Conservation (phyloP, 2,888 invertebrate species). For the Allophyes oxyacanthae region DNA sequence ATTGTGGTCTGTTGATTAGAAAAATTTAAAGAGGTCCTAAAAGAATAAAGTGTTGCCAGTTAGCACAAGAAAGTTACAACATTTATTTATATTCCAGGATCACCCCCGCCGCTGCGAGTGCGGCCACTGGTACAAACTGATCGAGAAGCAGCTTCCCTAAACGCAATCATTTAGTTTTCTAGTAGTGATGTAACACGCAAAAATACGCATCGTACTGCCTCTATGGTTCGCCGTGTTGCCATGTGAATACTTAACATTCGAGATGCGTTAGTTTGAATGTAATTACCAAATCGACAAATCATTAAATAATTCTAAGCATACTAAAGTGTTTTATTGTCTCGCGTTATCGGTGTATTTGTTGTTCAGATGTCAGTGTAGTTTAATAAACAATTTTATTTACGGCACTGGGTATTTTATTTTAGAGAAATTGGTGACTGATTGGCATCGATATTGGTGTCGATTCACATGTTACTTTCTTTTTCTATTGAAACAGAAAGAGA, state of each 20-base stretch:
- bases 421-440: background rate
- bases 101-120: slow-evolving; percentile 97
- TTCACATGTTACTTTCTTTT: too few species aligned
- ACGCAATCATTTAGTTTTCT: slow-evolving; percentile 72
- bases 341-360: slow-evolving; percentile 56
- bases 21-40: too few species aligned
- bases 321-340: slow-evolving; percentile 72
- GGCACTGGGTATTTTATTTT: slow-evolving; percentile 37
- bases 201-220: slow-evolving; percentile 69
- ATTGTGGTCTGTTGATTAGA: too few species aligned
- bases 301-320: slow-evolving; percentile 83
- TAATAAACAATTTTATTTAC: slow-evolving; percentile 61
- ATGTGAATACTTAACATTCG: slow-evolving; percentile 58
- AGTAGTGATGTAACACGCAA: slow-evolving; percentile 80
- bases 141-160: slow-evolving; percentile 93
- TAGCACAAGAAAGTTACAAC: background rate
- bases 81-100: slow-evolving; percentile 87
- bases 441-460: too few species aligned
- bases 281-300: slow-evolving; percentile 68
- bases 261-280: slow-evolving; percentile 71
- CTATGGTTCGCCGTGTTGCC: slow-evolving; percentile 69
- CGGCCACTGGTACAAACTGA: slow-evolving; percentile 98
- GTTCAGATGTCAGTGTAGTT: slow-evolving; percentile 50
- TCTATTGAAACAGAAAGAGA: too few species aligned
- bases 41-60: slow-evolving; percentile 1